Evolutionary conservation across 2,888 invertebrate species (phyloP).

Genomic region (Aphidoletes aphidimyza): DNA sequence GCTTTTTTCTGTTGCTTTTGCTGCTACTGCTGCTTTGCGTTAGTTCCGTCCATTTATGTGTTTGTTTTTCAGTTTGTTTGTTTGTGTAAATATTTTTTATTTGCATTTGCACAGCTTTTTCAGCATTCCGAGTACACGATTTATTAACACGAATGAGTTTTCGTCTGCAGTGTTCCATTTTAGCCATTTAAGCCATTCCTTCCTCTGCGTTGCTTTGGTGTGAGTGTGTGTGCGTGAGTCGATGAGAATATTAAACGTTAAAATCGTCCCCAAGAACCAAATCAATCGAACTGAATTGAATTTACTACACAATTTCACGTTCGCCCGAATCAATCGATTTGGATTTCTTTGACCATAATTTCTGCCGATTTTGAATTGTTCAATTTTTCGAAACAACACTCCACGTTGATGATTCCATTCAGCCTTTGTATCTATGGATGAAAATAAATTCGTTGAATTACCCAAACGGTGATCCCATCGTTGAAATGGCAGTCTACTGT

Average conservation of each 20-base stretch:
- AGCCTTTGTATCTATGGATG: no score
- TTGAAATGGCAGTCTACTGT: not conserved
- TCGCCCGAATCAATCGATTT: not conserved
- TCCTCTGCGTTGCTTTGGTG: not conserved
- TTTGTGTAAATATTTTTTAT: slow-evolving; percentile 20
- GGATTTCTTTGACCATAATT: not conserved
- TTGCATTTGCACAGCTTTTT: not conserved
- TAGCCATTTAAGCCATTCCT: not conserved
- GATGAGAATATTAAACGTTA: no score
- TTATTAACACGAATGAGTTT: slow-evolving; percentile 18
- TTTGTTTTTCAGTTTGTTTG: not conserved
- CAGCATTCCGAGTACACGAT: not conserved
- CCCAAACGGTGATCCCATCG: not conserved
- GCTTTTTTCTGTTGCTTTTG: not conserved
- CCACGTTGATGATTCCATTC: no score
- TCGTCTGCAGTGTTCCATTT: slow-evolving; percentile 25
- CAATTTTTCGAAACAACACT: no score
- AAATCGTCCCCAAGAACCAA: not conserved
- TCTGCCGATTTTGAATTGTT: not conserved
- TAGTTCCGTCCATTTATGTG: no score
- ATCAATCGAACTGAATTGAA: not conserved
- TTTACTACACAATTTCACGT: not conserved
- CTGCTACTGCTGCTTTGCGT: not conserved
- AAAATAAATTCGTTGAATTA: no score
- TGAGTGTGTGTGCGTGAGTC: no score